Percentiles rank a stretch among this genome's conserved stretches.
Conservation (phyloP, 2,797 vertebrate species). For the Sus cebifrons region DNA sequence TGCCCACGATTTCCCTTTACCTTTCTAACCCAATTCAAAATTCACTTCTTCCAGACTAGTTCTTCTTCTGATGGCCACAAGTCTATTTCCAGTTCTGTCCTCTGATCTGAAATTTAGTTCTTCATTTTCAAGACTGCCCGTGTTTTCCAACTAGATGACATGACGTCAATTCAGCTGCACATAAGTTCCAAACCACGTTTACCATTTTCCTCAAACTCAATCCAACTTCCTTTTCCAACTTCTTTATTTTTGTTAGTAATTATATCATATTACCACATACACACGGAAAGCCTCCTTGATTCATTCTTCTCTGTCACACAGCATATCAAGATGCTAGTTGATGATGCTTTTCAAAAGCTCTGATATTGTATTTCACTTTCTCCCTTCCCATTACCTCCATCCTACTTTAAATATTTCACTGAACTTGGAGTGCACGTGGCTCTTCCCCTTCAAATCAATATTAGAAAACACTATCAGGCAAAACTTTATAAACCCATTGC, state of each 20-base stretch:
- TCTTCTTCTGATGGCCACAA: constrained; percentile 23
- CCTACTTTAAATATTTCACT: neutral
- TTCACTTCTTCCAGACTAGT: neutral
- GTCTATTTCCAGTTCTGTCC: neutral
- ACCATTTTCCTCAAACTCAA: constrained; percentile 46
- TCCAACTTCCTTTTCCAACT: constrained; percentile 59
- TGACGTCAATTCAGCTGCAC: neutral
- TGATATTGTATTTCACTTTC: neutral
- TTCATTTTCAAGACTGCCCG: constrained; percentile 31
- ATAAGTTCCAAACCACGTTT: constrained; percentile 11
- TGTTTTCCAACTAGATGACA: constrained; percentile 22
- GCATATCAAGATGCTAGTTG: neutral
- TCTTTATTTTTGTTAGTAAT: constrained; percentile 60
- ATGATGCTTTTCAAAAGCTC: constrained; percentile 7
- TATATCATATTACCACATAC: neutral
- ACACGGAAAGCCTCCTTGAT: neutral
- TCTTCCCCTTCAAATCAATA: neutral
- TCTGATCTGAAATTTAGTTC: constrained; percentile 58
- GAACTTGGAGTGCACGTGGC: neutral
- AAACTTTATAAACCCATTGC: neutral
- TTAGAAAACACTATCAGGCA: neutral
- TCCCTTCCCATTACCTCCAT: neutral
- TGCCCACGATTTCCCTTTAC: neutral
- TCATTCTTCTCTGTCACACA: neutral
- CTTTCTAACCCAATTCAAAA: neutral